Evolutionary conservation across 1,140 invertebrate species (phyloP).

Genomic region (Anastatus disparis): DNA sequence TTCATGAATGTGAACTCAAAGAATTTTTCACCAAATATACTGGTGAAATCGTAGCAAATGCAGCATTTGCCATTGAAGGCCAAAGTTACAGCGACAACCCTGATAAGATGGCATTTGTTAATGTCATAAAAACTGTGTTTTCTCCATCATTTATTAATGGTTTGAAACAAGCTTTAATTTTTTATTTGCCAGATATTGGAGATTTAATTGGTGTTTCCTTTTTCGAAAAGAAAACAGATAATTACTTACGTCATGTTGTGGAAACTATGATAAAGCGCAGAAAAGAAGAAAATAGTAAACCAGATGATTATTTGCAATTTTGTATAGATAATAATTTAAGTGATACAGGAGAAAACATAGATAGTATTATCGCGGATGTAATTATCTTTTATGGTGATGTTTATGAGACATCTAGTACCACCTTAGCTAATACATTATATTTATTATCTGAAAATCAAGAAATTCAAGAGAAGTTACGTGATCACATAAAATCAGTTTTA

Average conservation of each 20-base stretch:
- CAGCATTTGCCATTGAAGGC: slow-evolving; percentile 63
- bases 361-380: slow-evolving; percentile 43
- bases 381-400: slow-evolving; percentile 60
- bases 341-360: not conserved
- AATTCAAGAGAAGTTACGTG: slow-evolving; percentile 62
- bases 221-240: slow-evolving; percentile 13
- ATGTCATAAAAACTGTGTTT: slow-evolving; percentile 46
- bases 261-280: slow-evolving; percentile 29
- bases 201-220: slow-evolving; percentile 12
- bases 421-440: slow-evolving; percentile 49
- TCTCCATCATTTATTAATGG: not conserved
- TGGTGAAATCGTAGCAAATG: slow-evolving; percentile 65
- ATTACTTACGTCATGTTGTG: slow-evolving; percentile 40
- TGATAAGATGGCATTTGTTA: slow-evolving; percentile 12
- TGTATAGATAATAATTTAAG: too few relatives aligned
- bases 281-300: not conserved
- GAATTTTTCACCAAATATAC: slow-evolving; percentile 61
- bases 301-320: slow-evolving; percentile 51
- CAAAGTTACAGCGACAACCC: slow-evolving; percentile 41
- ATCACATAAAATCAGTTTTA: slow-evolving; percentile 65
- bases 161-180: not conserved
- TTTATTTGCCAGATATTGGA: slow-evolving; percentile 12
- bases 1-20: slow-evolving; percentile 52
- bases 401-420: slow-evolving; percentile 66
- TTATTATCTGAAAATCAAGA: slow-evolving; percentile 61